phyloP scores from a whole-genome alignment of 2,888 invertebrate genomes.

The Balanococcus diminutus region DNA sequence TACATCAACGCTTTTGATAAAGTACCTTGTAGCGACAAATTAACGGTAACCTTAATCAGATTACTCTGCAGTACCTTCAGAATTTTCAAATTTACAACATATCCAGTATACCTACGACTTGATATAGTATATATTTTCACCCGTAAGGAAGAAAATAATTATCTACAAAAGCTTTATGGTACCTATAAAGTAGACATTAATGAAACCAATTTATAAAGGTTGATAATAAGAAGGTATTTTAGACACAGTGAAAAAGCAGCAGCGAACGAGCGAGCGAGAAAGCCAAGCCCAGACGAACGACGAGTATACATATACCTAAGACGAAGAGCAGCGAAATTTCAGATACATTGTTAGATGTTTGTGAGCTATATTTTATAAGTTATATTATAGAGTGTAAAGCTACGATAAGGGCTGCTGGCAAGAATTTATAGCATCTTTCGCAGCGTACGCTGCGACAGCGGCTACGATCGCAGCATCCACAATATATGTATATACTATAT shows the following conservation, averaged over 20 bases:
- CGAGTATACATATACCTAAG: too few relatives aligned
- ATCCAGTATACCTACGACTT: constrained; percentile 47
- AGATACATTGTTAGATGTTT: constrained; percentile 52
- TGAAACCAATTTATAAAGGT: constrained; percentile 54
- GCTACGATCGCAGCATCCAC: neutral
- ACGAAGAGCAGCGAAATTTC: constrained; percentile 27
- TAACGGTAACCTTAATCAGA: constrained; percentile 55
- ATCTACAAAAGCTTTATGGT: constrained; percentile 51
- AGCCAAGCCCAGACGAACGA: neutral
- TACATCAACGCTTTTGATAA: constrained; percentile 49
- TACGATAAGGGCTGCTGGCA: constrained; percentile 53
- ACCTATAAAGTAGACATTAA: constrained; percentile 54
- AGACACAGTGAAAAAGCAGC: neutral
- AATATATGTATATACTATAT: too few relatives aligned
- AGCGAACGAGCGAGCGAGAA: neutral
- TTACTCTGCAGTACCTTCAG: constrained; percentile 49
- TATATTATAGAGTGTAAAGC: constrained; percentile 54
- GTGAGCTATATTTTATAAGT: constrained; percentile 48
- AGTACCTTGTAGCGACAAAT: constrained; percentile 54
- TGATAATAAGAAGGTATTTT: constrained; percentile 52
- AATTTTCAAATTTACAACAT: constrained; percentile 51
- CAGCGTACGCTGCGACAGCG: neutral
- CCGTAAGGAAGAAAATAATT: constrained; percentile 53
- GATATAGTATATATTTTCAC: constrained; percentile 41
- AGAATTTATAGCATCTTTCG: constrained; percentile 54